A percentile compares a stretch with the other conserved stretches of the same genome.
phyloP scores from a whole-genome alignment of 2,888 invertebrate genomes.

The Drosophila kanekoi region DNA sequence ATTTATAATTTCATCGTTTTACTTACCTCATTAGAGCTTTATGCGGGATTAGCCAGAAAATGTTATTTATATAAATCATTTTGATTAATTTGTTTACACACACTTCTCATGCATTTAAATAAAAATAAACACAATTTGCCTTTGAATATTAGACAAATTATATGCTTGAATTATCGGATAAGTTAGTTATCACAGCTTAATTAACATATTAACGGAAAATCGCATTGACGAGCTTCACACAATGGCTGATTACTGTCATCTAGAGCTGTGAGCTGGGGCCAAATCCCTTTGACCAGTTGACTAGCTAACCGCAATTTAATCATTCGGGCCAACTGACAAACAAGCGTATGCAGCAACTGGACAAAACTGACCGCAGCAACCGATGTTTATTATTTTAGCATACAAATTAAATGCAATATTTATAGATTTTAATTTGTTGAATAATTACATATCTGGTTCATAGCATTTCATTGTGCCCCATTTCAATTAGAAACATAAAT shows the following conservation, averaged over 20 bases:
- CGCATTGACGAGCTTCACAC: slow-evolving; percentile 28
- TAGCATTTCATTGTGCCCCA: slow-evolving; percentile 9
- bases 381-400: slow-evolving; percentile 80
- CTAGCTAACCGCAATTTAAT: slow-evolving; percentile 69
- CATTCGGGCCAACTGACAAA: slow-evolving; percentile 58
- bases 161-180: background rate
- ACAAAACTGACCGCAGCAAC: slow-evolving; percentile 59
- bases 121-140: too few relatives aligned
- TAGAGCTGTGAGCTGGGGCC: slow-evolving; percentile 14
- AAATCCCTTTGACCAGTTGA: slow-evolving; percentile 50
- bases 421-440: slow-evolving; percentile 66
- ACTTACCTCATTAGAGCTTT: too few relatives aligned
- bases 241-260: slow-evolving; percentile 44
- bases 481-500: slow-evolving; percentile 52
- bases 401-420: slow-evolving; percentile 75
- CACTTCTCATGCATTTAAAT: too few relatives aligned
- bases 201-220: background rate
- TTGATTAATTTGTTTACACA: too few relatives aligned
- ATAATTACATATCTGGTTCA: slow-evolving; percentile 45
- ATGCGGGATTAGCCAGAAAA: too few relatives aligned
- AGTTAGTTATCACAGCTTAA: background rate
- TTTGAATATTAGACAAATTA: too few relatives aligned
- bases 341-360: slow-evolving; percentile 29
- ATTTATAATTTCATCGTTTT: too few relatives aligned
- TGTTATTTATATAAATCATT: too few relatives aligned